These are phyloP conservation scores for Ptychochromis oligacanthus DNA, from an alignment of 2,113 vertebrate genomes.

Conservation along the genomic window DNA sequence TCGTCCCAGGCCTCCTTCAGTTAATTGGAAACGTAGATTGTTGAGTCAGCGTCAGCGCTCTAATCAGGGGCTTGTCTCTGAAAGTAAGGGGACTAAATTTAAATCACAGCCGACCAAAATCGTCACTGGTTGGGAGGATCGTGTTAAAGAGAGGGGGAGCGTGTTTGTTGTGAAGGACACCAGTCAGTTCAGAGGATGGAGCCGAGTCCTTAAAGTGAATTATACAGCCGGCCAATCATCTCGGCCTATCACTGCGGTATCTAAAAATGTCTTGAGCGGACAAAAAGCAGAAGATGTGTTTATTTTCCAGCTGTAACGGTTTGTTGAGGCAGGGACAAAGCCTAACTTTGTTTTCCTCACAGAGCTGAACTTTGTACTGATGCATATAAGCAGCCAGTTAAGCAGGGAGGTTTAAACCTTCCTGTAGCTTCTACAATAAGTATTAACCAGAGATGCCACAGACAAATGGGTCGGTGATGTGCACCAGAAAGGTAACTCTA, in stretches of 20 bases:
- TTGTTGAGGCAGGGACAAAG: not conserved
- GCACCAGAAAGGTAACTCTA: too few species aligned
- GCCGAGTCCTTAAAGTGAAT: not conserved
- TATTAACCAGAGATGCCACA: not conserved
- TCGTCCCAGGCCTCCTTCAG: slow-evolving; percentile 55
- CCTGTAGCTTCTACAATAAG: not conserved
- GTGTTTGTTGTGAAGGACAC: not conserved
- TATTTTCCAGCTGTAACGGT: slow-evolving; percentile 6
- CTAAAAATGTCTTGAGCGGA: slow-evolving; percentile 1
- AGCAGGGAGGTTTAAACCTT: not conserved
- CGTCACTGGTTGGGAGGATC: slow-evolving; percentile 37
- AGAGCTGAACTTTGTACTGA: too few species aligned
- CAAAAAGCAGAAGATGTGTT: not conserved
- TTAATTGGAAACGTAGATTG: slow-evolving; percentile 73
- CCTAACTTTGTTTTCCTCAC: not conserved
- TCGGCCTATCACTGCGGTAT: not conserved
- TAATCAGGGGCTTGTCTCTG: slow-evolving; percentile 53
- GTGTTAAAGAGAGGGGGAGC: slow-evolving; percentile 8
- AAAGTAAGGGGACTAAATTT: slow-evolving; percentile 54
- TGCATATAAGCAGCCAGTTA: too few species aligned
- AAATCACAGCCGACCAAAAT: slow-evolving; percentile 48
- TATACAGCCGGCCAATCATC: not conserved
- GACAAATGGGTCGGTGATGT: too few species aligned
- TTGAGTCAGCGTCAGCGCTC: slow-evolving; percentile 57
- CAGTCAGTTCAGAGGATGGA: not conserved